phyloP scores from a whole-genome alignment of 1,140 invertebrate genomes.

The Rhagoletis pomonella region DNA sequence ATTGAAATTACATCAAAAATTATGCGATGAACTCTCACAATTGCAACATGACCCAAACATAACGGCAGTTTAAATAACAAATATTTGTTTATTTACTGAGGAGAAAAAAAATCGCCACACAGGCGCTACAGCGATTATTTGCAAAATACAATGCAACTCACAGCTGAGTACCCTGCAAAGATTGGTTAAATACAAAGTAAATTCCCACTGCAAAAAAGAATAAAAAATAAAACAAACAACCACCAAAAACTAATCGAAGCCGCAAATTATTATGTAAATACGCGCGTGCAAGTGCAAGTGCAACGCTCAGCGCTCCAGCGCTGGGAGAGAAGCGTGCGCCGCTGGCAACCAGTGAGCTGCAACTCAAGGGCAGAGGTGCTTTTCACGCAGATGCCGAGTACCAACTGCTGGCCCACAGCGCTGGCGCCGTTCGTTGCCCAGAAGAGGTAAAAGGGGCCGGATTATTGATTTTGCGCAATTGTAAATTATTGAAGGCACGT shows the following conservation, averaged over 20 bases:
- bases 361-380: conserved; percentile 47
- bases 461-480: conserved; percentile 41
- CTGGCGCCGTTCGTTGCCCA: too few relatives aligned
- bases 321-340: not conserved
- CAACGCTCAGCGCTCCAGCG: not conserved
- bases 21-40: conserved; percentile 8
- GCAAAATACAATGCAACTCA: not conserved
- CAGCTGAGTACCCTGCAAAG: not conserved
- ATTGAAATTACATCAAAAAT: not conserved
- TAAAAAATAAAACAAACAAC: not conserved
- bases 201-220: not conserved
- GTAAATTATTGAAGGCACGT: conserved; percentile 9
- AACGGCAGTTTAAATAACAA: conserved; percentile 44
- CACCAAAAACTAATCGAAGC: not conserved
- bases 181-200: not conserved
- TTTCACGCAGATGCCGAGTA: not conserved
- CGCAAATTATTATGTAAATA: conserved; percentile 47
- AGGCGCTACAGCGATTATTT: not conserved
- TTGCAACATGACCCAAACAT: conserved; percentile 18
- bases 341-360: not conserved
- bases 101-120: not conserved
- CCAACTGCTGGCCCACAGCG: not conserved
- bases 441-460: too few relatives aligned
- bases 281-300: conserved; percentile 28
- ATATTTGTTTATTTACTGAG: not conserved